Evolutionary conservation across 2,888 invertebrate genomes (phyloP), one percentile per base, ranked within the genome.

Genomic region (Volucella zonaria): DNA sequence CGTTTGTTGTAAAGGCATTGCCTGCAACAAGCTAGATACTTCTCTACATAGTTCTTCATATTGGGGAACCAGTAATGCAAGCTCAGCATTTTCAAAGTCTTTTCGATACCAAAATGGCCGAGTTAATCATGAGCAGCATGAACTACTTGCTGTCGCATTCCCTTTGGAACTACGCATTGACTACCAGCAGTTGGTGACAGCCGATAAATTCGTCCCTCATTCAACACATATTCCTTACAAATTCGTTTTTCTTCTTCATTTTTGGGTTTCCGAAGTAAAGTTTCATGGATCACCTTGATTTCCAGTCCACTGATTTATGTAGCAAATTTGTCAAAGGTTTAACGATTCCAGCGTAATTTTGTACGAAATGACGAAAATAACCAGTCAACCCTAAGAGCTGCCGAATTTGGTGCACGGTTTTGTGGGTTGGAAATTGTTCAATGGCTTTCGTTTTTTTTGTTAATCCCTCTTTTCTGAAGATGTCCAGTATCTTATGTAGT

Each of bases 11-110:
- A 90, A 3, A 91, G 58, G 73, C 92, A 92, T 6, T 89, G 86
- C 49, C 56, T 62, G 10, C 71, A 82, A 47, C 51, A 59, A 12
- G 47, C 70, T 6, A 92, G 89, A 80, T 92, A 91, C 62, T 90
- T 88, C 59, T 89, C 88, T 1, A 91, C 89, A 64, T 90, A 91
- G 1, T 85, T 58, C 31, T 87, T 83, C 90, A 92, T 90, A 4
- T 88, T 87, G 0, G 89, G 89, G 70, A 92, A 92, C 91, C 91
- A 92, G 86, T 90, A 92, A 14, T 88, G 82, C 52, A 88, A 87
- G 0, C 86, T 38, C 87, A 88, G 15, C 87, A 88, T 8, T 73
- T 86, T 43, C 87, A 89, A 1, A 85, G 61, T 10, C 87, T 90
- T 87, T 47, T 86, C 86, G 3, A 77, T 11, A 3, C 59, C 81